Conservation (phyloP, 1,140 invertebrate genomes). For the Drosophila cardini region DNA sequence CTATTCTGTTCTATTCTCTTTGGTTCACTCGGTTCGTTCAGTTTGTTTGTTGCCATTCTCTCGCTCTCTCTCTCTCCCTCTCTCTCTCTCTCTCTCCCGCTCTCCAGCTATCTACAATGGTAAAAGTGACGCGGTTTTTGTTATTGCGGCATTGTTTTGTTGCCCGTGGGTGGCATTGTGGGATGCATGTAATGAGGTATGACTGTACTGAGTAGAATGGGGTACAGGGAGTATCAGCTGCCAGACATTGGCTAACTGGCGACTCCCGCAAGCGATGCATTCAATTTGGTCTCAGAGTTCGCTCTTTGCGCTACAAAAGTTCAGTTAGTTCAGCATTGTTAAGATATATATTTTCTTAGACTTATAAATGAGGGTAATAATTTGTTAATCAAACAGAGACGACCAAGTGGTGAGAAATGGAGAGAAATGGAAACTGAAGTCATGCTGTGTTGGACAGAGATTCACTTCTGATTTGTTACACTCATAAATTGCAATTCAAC, state of each 20-base stretch:
- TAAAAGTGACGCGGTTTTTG: constrained; percentile 46
- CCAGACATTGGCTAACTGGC: constrained; percentile 9
- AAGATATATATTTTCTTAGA: not conserved
- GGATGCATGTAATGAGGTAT: not conserved
- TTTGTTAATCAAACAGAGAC: not conserved
- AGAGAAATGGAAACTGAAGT: not conserved
- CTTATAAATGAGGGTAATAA: not conserved
- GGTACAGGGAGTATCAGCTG: not conserved
- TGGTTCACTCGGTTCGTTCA: constrained; percentile 36
- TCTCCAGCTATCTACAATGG: constrained; percentile 24
- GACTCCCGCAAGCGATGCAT: constrained; percentile 19
- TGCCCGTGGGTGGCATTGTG: not conserved
- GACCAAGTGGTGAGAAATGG: not conserved
- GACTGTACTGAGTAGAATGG: constrained; percentile 25
- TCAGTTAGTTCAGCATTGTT: constrained; percentile 1
- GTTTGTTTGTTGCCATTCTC: constrained; percentile 50
- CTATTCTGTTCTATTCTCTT: constrained; percentile 28
- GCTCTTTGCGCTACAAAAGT: constrained; percentile 17
- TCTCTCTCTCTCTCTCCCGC: not conserved
- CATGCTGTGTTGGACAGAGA: not conserved
- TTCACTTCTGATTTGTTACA: not conserved
- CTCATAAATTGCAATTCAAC: not conserved
- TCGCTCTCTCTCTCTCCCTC: not conserved
- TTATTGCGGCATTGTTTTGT: constrained; percentile 48
- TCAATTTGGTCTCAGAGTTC: constrained; percentile 34